Conservation (phyloP, 2,888 invertebrate genomes). For the Dryobotodes eremita region DNA sequence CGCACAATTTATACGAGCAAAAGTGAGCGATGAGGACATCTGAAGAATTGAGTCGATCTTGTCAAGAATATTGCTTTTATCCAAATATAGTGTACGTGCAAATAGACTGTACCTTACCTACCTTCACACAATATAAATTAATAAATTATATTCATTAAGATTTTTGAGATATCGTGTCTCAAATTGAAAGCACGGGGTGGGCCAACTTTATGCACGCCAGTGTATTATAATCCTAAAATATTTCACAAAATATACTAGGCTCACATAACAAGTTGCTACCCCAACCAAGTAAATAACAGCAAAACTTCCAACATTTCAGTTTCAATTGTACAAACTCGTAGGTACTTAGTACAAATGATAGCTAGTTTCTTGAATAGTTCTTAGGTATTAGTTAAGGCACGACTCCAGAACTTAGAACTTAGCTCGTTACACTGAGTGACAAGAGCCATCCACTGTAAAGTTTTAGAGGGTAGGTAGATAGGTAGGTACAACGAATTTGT, state of each 20-base stretch:
- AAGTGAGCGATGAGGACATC: too few relatives aligned
- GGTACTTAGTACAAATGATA: conserved; percentile 45
- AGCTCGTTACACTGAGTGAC: conserved; percentile 70
- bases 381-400: conserved; percentile 69
- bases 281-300: conserved; percentile 26
- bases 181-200: too few relatives aligned
- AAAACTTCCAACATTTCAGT: conserved; percentile 55
- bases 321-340: conserved; percentile 61
- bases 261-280: conserved; percentile 5
- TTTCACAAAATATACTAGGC: neutral
- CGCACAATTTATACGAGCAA: too few relatives aligned
- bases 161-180: too few relatives aligned
- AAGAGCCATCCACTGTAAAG: conserved; percentile 58
- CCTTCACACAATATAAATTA: too few relatives aligned
- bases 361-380: conserved; percentile 69
- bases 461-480: conserved; percentile 24
- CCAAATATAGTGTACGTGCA: too few relatives aligned
- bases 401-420: conserved; percentile 74
- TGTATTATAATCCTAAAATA: neutral
- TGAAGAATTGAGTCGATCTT: too few relatives aligned
- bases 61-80: too few relatives aligned
- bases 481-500: conserved; percentile 37
- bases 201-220: too few relatives aligned
- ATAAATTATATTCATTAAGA: too few relatives aligned
- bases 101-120: too few relatives aligned